A percentile compares a stretch with the other conserved stretches of the same genome.
Evolutionary conservation across 1,140 invertebrate genomes (phyloP).

Genomic region (Trichoplusia ni): DNA sequence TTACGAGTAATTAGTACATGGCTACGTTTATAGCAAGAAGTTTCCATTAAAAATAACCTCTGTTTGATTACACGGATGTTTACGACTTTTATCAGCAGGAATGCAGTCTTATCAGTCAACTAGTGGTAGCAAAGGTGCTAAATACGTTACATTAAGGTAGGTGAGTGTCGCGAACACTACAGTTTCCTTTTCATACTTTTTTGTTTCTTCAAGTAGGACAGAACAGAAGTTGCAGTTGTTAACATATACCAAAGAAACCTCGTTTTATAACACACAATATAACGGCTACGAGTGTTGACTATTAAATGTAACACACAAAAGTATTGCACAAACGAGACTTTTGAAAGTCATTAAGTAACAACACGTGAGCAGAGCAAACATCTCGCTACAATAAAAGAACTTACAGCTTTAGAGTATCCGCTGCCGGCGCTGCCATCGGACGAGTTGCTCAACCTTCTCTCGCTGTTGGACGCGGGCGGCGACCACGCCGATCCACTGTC

Average conservation of each 20-base stretch:
- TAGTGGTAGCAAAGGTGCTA: background rate
- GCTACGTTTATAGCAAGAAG: background rate
- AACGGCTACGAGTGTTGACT: background rate
- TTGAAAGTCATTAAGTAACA: constrained; percentile 1
- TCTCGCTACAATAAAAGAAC: constrained; percentile 34
- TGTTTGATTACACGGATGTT: background rate
- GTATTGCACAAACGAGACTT: constrained; percentile 8
- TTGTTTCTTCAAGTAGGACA: too few relatives aligned
- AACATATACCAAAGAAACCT: background rate
- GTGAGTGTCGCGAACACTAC: background rate
- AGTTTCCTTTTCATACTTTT: too few relatives aligned
- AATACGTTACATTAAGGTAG: constrained; percentile 1
- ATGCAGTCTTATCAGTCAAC: background rate
- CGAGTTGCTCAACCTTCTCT: constrained; percentile 79
- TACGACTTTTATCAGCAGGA: background rate
- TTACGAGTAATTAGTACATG: too few relatives aligned
- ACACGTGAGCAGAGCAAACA: constrained; percentile 7
- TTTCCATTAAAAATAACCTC: background rate
- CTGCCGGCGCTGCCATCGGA: constrained; percentile 79
- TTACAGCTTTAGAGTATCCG: constrained; percentile 79
- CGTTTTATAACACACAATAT: constrained; percentile 11
- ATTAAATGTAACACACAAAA: constrained; percentile 19
- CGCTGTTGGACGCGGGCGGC: constrained; percentile 69
- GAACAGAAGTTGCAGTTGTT: too few relatives aligned
- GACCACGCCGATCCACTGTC: constrained; percentile 74